Evolutionary conservation across 2,888 invertebrate genomes (phyloP).

Genomic region (Agrenia bidenticulata): DNA sequence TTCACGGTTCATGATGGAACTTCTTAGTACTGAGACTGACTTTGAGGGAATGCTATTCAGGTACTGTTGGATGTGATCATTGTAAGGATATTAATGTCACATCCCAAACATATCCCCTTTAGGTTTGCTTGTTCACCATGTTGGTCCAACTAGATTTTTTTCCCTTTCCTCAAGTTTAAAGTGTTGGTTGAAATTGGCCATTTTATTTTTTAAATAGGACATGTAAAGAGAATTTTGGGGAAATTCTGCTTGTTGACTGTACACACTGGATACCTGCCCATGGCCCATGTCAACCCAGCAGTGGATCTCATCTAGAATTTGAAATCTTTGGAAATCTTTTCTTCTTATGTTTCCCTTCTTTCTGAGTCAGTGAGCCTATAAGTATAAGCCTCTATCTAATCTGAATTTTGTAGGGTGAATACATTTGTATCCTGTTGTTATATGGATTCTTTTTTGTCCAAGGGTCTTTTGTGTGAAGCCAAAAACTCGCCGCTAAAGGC

Average conservation of each 20-base stretch:
- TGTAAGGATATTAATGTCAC: too few relatives aligned
- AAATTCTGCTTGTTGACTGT: too few relatives aligned
- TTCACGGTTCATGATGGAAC: conserved; percentile 51
- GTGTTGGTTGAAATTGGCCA: too few relatives aligned
- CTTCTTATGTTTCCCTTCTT: conserved; percentile 4
- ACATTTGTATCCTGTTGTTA: conserved; percentile 26
- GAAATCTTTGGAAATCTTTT: conserved; percentile 3
- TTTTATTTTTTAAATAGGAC: too few relatives aligned
- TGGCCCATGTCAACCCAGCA: conserved; percentile 12
- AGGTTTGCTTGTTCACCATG: neutral
- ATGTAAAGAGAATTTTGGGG: too few relatives aligned
- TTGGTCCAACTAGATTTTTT: neutral
- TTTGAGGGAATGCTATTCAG: too few relatives aligned
- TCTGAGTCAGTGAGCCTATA: conserved; percentile 9
- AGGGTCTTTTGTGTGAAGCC: conserved; percentile 37
- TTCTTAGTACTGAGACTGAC: conserved; percentile 4
- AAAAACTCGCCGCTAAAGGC: conserved; percentile 47
- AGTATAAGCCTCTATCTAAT: neutral
- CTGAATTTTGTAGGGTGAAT: conserved; percentile 6
- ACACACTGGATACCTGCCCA: neutral
- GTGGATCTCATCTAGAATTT: conserved; percentile 1
- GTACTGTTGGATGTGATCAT: too few relatives aligned
- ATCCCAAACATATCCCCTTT: too few relatives aligned
- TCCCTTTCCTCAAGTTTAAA: neutral
- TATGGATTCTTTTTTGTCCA: conserved; percentile 26